A percentile compares a stretch with the other conserved stretches of the same genome.
These are phyloP conservation scores for Acanthopagrus latus DNA, from an alignment of 2,797 vertebrate species.

Conservation along the genomic window DNA sequence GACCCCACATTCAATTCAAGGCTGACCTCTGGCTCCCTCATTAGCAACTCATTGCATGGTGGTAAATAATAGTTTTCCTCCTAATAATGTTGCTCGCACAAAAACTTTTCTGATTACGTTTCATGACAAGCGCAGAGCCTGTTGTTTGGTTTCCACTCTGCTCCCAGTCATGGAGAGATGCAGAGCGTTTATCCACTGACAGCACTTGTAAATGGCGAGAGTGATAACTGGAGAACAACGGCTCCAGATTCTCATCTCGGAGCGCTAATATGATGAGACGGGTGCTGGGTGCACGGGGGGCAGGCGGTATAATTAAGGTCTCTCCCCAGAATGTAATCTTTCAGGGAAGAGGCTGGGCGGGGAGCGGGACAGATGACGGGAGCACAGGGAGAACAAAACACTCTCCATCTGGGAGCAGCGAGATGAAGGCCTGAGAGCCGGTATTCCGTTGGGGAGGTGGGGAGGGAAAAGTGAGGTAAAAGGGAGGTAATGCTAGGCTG, in stretches of 20 bases:
- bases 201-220: conserved; percentile 79
- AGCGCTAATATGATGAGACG: conserved; percentile 84
- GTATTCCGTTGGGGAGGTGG: conserved; percentile 78
- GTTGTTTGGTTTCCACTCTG: conserved; percentile 50
- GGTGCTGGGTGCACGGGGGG: conserved; percentile 75
- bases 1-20: conserved; percentile 58
- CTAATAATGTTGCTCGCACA: conserved; percentile 23
- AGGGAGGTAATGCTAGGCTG: conserved; percentile 83
- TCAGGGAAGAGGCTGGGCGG: conserved; percentile 76
- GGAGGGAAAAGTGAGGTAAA: conserved; percentile 79
- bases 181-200: conserved; percentile 71
- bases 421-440: conserved; percentile 81
- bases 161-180: conserved; percentile 51
- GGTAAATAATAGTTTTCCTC: conserved; percentile 53
- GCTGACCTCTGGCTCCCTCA: conserved; percentile 56
- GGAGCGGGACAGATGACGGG: conserved; percentile 73
- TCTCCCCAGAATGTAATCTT: conserved; percentile 84
- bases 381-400: conserved; percentile 83
- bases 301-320: conserved; percentile 86
- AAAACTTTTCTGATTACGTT: conserved; percentile 49
- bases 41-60: conserved; percentile 52
- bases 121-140: conserved; percentile 11
- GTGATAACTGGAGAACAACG: conserved; percentile 81
- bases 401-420: conserved; percentile 79
- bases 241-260: conserved; percentile 82